These are phyloP conservation scores for Hemibagrus guttatus DNA, from an alignment of 2,797 vertebrate genomes.

Conservation along the genomic window DNA sequence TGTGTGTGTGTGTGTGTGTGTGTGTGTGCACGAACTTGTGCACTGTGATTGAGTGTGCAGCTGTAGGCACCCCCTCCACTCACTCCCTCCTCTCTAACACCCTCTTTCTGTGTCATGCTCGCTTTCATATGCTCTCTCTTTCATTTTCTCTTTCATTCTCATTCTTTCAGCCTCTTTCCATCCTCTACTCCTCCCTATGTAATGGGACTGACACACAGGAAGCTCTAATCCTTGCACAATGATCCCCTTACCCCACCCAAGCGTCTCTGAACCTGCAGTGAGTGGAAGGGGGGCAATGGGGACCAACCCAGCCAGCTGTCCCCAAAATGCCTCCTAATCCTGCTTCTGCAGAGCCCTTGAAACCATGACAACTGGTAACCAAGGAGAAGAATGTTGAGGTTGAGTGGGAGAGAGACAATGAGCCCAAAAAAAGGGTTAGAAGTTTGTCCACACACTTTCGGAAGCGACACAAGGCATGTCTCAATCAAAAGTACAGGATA, in stretches of 20 bases:
- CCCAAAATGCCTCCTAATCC: slow-evolving; percentile 82
- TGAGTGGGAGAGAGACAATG: slow-evolving; percentile 70
- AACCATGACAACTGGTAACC: slow-evolving; percentile 84
- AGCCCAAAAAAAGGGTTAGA: slow-evolving; percentile 75
- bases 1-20: slow-evolving; percentile 63
- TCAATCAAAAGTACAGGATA: slow-evolving; percentile 69
- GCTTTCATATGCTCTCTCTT: slow-evolving; percentile 68
- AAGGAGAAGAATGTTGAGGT: slow-evolving; percentile 73
- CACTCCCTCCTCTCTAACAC: slow-evolving; percentile 50
- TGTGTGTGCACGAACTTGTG: slow-evolving; percentile 72
- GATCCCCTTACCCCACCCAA: slow-evolving; percentile 70
- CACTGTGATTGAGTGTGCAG: slow-evolving; percentile 79
- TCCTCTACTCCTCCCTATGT: slow-evolving; percentile 62
- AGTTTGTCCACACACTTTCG: slow-evolving; percentile 78
- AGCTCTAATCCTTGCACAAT: slow-evolving; percentile 83
- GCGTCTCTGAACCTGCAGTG: slow-evolving; percentile 73
- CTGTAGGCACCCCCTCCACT: slow-evolving; percentile 72
- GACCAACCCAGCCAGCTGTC: slow-evolving; percentile 82
- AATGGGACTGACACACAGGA: slow-evolving; percentile 82
- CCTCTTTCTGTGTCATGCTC: slow-evolving; percentile 58
- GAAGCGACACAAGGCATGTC: slow-evolving; percentile 69
- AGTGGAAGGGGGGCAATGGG: slow-evolving; percentile 69
- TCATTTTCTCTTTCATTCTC: slow-evolving; percentile 78
- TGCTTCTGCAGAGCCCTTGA: slow-evolving; percentile 70
- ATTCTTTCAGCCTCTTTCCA: slow-evolving; percentile 62